Base-by-base conservation (phyloP, 2,113 vertebrate genomes). In the Macaca nemestrina region DNA sequence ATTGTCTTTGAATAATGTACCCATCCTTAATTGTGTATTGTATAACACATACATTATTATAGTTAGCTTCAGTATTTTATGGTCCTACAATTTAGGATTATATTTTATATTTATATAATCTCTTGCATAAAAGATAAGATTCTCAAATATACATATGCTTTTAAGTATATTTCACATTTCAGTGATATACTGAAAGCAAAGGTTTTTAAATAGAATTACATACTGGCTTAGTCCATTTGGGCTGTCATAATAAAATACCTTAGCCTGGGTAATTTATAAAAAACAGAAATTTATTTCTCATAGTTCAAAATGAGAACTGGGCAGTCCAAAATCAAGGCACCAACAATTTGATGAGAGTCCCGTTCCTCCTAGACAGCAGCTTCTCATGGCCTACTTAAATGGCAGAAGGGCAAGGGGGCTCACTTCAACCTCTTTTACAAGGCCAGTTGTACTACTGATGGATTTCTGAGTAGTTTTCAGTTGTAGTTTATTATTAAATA, bases 51-150 rank as follows among this genome's bases (percentile, higher is more conserved):
- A 59, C 5, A 32, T 59, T 89, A 25, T 96, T 78, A 93, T 85
- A 86, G n/a, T 48, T 81, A 82, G 23, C 55, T 90, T 80, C 50
- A 80, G 25, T 88, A 75, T 80, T 93, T 92, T 13, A 72, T 76
- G n/a, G 70, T 82, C 35, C n/a, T 92, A 50, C 84, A 92, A 59
- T 88, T 95, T 92, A 43, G 32, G 18, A 27, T 96, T 96, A 50
- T 94, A 59, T 95, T 96, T 73, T 14, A 55, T 84, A 79, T 81
- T 48, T 84, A 16, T 78, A 22, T 84, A 55, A 40, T 93, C 38
- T 88, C 30, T 94, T 88, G 87, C 50, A 23, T 92, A 72, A 82
- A 84, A 89, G 40, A 52, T 55, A 92, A 61, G 61, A 61, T 76
- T 95, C 73, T 38, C 23, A 88, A 93, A 93, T 90, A 68, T 27